Conservation (phyloP, 2,888 invertebrate species). For the Pristionchus arcanus region DNA sequence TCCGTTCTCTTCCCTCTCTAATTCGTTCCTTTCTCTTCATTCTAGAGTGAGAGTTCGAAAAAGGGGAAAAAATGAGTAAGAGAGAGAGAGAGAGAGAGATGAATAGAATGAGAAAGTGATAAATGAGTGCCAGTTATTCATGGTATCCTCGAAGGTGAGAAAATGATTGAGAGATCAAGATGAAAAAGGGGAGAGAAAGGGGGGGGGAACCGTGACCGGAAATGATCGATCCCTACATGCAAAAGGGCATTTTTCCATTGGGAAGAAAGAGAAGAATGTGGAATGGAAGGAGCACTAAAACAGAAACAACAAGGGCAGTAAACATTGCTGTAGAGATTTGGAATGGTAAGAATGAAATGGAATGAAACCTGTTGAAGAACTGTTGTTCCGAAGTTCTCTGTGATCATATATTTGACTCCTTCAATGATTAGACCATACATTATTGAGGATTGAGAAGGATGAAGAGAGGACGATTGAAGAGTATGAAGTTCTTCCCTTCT, state of each 20-base stretch:
- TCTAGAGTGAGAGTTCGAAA: conserved; percentile 29
- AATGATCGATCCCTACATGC: neutral
- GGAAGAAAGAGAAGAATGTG: neutral
- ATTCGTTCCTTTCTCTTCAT: conserved; percentile 36
- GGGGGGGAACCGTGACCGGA: neutral
- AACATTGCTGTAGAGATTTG: neutral
- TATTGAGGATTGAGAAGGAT: conserved; percentile 5
- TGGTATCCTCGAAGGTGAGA: conserved; percentile 10
- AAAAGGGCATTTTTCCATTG: neutral
- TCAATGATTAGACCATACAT: conserved; percentile 75
- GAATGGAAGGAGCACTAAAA: neutral
- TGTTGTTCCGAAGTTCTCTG: conserved; percentile 67
- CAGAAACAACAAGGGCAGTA: neutral
- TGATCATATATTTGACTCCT: conserved; percentile 70
- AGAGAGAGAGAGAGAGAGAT: conserved; percentile 11
- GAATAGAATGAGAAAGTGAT: conserved; percentile 19
- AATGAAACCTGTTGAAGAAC: conserved; percentile 62
- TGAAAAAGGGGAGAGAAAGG: neutral
- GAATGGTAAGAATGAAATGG: neutral
- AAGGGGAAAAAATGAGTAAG: conserved; percentile 13
- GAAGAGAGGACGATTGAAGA: neutral
- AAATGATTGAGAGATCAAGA: conserved; percentile 28
- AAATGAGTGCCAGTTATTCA: conserved; percentile 18
- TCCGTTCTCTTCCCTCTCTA: conserved; percentile 28
- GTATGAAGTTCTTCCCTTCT: neutral